These are phyloP conservation scores for Pteropus rufus DNA, from an alignment of 2,797 vertebrate genomes.

Conservation along the genomic window DNA sequence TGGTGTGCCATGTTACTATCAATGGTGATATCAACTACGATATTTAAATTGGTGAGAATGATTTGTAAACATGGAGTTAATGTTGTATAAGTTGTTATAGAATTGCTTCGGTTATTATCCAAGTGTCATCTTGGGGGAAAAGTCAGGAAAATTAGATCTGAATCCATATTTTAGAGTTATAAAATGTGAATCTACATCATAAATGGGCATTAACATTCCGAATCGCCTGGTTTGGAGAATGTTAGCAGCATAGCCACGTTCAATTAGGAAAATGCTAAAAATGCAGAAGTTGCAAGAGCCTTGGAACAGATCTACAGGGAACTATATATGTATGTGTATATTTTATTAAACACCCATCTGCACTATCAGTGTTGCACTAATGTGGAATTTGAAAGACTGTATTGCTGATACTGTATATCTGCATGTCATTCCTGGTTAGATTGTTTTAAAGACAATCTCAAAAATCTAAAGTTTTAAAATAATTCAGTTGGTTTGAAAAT, in stretches of 20 bases:
- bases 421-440: slow-evolving; percentile 46
- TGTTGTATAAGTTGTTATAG: slow-evolving; percentile 32
- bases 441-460: slow-evolving; percentile 54
- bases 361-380: slow-evolving; percentile 71
- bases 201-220: slow-evolving; percentile 83
- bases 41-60: slow-evolving; percentile 57
- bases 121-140: slow-evolving; percentile 45
- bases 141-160: slow-evolving; percentile 53
- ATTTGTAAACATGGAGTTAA: slow-evolving; percentile 44
- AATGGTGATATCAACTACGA: slow-evolving; percentile 44
- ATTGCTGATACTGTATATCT: slow-evolving; percentile 58
- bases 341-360: slow-evolving; percentile 47
- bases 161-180: slow-evolving; percentile 60
- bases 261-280: slow-evolving; percentile 75
- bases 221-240: slow-evolving; percentile 78
- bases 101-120: slow-evolving; percentile 54
- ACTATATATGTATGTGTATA: slow-evolving; percentile 48
- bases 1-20: slow-evolving; percentile 44
- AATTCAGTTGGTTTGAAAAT: slow-evolving; percentile 50
- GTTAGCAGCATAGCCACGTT: slow-evolving; percentile 59
- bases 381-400: slow-evolving; percentile 44
- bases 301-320: slow-evolving; percentile 60
- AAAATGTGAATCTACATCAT: slow-evolving; percentile 84
- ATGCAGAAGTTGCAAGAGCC: slow-evolving; percentile 69
- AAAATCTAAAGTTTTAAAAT: slow-evolving; percentile 41